Evolutionary conservation across 2,797 vertebrate genomes (phyloP), one percentile per base, ranked within the genome.

Genomic region (Furcifer pardalis): DNA sequence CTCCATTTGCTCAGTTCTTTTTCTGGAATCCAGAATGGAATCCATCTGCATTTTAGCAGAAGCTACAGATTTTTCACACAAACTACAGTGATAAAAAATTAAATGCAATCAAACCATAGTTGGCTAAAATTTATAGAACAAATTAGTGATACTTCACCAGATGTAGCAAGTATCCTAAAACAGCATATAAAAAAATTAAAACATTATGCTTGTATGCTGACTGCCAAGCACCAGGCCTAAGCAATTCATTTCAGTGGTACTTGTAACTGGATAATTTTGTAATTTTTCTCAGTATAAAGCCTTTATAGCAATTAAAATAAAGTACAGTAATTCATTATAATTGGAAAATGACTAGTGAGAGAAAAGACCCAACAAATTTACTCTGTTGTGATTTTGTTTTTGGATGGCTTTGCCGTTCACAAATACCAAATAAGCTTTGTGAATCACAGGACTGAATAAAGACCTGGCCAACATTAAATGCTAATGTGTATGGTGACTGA

Each of bases 291-390:
- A 88, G 82, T 44, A 60, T 37, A 60, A 85, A 65, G 56, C 83
- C 37, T 86, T 88, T 89, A 84, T 0, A 9, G 84, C 42, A 79
- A 1, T 66, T 89, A 76, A 77, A 92, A 56, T 3, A 93, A 93
- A 81, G 37, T 3, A 93, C 92, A 81, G 37, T 87, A 89, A 93
- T 73, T 81, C 12, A 74, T 74, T 87, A 88, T 59, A 77, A 46
- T 77, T 60, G n/a, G 56, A 74, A 85, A 87, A 65, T 84, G 82
- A 74, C 88, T 89, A 77, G 15, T 86, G 79, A 90, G 88, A 88
- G 83, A 79, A 83, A 89, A 56, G 2, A 56, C 52, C 52, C 37
- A 32, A 13, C 1, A 56, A n/a, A 66, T 17, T 76, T 35, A 75
- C 63, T 75, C 66, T 80, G 37, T 8, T 82, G 74, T 30, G 82